Percentiles rank a stretch among this genome's conserved stretches.
Conservation (phyloP, 2,797 vertebrate species). For the Enteromius unitaeniatus region DNA sequence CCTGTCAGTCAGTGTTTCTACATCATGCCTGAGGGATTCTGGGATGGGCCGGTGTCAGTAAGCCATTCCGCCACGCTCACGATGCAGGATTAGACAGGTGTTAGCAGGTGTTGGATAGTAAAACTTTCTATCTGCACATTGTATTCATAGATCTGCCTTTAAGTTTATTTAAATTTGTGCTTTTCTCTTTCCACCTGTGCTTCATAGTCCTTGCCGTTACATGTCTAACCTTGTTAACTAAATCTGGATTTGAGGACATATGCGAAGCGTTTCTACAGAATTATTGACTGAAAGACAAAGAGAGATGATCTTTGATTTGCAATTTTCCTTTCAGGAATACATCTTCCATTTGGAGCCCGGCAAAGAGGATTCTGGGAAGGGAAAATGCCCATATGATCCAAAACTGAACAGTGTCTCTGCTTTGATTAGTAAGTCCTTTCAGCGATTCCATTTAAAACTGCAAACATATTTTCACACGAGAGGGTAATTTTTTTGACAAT, state of each 20-base stretch:
- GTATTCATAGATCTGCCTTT: not conserved
- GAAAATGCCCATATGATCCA: constrained; percentile 98
- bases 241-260: not conserved
- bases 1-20: constrained; percentile 69
- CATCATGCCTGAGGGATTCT: constrained; percentile 58
- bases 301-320: constrained; percentile 65
- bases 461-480: constrained; percentile 46
- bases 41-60: constrained; percentile 68
- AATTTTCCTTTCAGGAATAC: constrained; percentile 88
- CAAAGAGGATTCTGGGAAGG: constrained; percentile 96
- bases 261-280: not conserved
- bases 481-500: constrained; percentile 53
- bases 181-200: not conserved
- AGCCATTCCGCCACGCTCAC: constrained; percentile 66
- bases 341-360: constrained; percentile 95
- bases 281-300: constrained; percentile 14
- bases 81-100: constrained; percentile 69
- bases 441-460: constrained; percentile 1
- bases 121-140: constrained; percentile 17
- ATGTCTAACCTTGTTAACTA: constrained; percentile 5
- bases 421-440: constrained; percentile 91
- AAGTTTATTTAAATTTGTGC: not conserved
- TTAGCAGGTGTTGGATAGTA: constrained; percentile 51
- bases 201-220: not conserved
- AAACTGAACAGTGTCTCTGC: constrained; percentile 97